Base-by-base conservation (phyloP, 2,888 invertebrate genomes). In the Busseola fusca region DNA sequence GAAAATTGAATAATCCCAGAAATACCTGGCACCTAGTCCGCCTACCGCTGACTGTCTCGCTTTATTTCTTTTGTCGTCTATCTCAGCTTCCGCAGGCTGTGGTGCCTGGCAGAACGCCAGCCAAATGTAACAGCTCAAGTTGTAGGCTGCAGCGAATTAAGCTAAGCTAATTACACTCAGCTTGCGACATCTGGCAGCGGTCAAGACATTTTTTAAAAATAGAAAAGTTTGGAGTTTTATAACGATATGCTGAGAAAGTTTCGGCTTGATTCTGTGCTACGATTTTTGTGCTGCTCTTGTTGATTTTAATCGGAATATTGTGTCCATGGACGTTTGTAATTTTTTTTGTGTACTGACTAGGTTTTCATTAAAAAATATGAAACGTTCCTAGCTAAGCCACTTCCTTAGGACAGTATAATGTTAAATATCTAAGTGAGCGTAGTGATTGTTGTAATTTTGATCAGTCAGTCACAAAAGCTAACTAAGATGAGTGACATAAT, bases 1-100 rank as follows among this genome's bases (percentile, higher is more conserved):
- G 50, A 59, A 68, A 65, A 76, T 54, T 64, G 64, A 81, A 58
- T 75, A 71, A 80, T 63, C 71, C 52, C 48, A 48, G 21, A 50
- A 72, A 52, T 57, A 68, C 66, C 25, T 69, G 69, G 48, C 64
- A 70, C 30, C 9, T 72, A 65, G 72, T 50, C 66, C 69, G 64
- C 81, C 84, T 84, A 85, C 80, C 64, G 70, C 65, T 83, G 86
- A 84, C 85, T 86, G 80, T 81, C 65, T 78, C 76, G 84, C 83
- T 88, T 89, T 91, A 88, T 90, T 91, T 89, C 91, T 92, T 91
- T 90, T 90, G 89, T 91, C 87, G 81, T 86, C 84, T 93, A 92
- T 93, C 92, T 89, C 69, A 66, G 83, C 85, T 88, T 86, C 83
- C 85, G 86, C 92, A 92, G 91, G 87, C 89, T 87, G 86, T 72